phyloP scores from a whole-genome alignment of 2,113 vertebrate genomes.

The Oostethus manadensis region DNA sequence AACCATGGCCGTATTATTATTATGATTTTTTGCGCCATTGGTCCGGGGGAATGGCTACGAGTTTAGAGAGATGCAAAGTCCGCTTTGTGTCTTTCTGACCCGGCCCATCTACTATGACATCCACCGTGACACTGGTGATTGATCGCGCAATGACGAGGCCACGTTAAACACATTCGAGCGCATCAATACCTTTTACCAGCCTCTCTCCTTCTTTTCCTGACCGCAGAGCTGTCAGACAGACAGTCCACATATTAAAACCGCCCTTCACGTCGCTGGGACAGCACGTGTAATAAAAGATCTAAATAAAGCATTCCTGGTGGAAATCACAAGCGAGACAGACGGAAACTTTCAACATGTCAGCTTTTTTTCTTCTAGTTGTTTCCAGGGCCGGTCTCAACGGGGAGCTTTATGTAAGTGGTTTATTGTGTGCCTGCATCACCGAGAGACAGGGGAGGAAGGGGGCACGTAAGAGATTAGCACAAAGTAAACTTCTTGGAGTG shows the following conservation, averaged over 20 bases:
- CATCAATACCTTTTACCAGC: slow-evolving; percentile 52
- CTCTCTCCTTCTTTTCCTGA: slow-evolving; percentile 54
- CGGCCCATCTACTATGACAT: slow-evolving; percentile 14
- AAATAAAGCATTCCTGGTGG: slow-evolving; percentile 72
- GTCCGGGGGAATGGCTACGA: too few species aligned
- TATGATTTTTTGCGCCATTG: too few species aligned
- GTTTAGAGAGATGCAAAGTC: slow-evolving; percentile 18
- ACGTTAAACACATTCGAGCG: slow-evolving; percentile 51
- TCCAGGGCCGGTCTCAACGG: slow-evolving; percentile 41
- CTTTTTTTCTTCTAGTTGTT: slow-evolving; percentile 35
- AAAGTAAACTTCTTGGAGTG: slow-evolving; percentile 67
- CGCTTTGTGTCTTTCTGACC: slow-evolving; percentile 11
- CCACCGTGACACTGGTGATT: slow-evolving; percentile 32
- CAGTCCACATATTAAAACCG: slow-evolving; percentile 69
- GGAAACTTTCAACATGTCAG: slow-evolving; percentile 70
- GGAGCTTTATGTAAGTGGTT: slow-evolving; percentile 75
- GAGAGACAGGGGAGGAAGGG: slow-evolving; percentile 31
- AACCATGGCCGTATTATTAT: too few species aligned
- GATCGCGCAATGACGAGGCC: slow-evolving; percentile 57
- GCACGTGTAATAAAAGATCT: slow-evolving; percentile 67
- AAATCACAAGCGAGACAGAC: slow-evolving; percentile 62
- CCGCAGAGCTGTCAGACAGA: slow-evolving; percentile 42
- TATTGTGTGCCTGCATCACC: slow-evolving; percentile 64
- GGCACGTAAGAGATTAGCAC: slow-evolving; percentile 72
- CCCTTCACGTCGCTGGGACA: slow-evolving; percentile 69